Percentiles rank a stretch among this genome's conserved stretches.
phyloP scores from a whole-genome alignment of 2,113 vertebrate genomes.

The Desmodus rotundus region DNA sequence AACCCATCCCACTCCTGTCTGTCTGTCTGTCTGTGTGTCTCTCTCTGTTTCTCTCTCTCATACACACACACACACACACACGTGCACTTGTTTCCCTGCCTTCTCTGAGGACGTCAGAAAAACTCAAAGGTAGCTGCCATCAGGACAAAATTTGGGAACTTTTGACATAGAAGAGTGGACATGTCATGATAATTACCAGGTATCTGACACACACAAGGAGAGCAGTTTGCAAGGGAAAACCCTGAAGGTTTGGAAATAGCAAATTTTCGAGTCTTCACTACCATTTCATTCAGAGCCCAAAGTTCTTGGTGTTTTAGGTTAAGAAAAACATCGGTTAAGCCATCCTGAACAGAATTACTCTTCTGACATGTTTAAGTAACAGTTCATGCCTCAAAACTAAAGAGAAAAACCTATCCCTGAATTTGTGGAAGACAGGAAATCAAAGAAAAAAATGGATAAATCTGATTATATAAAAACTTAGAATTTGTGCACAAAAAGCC shows the following conservation, averaged over 20 bases:
- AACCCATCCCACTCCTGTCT: not conserved
- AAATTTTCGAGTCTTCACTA: not conserved
- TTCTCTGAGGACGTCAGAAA: slow-evolving; percentile 9
- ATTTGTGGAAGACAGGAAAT: not conserved
- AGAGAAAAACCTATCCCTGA: not conserved
- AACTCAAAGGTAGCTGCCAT: not conserved
- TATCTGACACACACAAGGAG: not conserved
- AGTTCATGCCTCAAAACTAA: not conserved
- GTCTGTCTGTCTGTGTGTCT: not conserved
- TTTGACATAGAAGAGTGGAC: not conserved
- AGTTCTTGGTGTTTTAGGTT: not conserved
- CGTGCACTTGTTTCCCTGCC: not conserved
- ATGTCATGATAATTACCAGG: not conserved
- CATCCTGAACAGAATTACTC: not conserved
- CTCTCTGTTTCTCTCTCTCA: not conserved
- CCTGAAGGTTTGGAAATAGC: not conserved
- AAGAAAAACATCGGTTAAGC: not conserved
- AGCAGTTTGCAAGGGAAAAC: not conserved
- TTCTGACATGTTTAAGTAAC: not conserved
- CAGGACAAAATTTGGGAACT: not conserved
- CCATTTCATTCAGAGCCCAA: not conserved
- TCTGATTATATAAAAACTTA: not conserved
- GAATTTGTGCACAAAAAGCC: not conserved
- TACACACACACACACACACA: not conserved
- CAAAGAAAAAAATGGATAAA: not conserved